phyloP scores from a whole-genome alignment of 2,797 vertebrate genomes.

The Manis pentadactyla region DNA sequence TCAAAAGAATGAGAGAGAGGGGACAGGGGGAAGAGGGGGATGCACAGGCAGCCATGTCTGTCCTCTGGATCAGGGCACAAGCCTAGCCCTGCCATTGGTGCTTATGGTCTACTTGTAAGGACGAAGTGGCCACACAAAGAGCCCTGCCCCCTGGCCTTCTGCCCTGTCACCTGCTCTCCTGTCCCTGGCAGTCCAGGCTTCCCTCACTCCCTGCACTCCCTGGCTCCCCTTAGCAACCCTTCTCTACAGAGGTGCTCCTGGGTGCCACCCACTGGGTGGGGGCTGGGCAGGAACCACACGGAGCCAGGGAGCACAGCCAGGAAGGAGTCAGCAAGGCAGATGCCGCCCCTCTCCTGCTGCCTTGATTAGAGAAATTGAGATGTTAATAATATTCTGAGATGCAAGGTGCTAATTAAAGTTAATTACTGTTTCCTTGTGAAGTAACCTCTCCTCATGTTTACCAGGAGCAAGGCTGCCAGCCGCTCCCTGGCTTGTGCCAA shows the following conservation, averaged over 20 bases:
- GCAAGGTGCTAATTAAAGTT: conserved; percentile 86
- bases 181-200: background rate
- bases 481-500: conserved; percentile 79
- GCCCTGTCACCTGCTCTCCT: background rate
- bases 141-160: background rate
- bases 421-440: conserved; percentile 85
- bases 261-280: conserved; percentile 45
- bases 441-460: conserved; percentile 84
- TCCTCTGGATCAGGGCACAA: background rate
- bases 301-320: conserved; percentile 67
- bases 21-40: background rate
- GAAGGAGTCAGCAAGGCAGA: conserved; percentile 78
- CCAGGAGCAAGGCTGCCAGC: conserved; percentile 81
- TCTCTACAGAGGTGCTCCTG: conserved; percentile 38
- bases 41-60: background rate
- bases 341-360: conserved; percentile 81
- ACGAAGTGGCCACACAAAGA: background rate
- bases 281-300: conserved; percentile 51
- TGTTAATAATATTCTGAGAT: conserved; percentile 85
- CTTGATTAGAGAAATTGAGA: conserved; percentile 86
- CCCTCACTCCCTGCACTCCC: background rate
- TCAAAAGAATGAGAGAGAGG: background rate
- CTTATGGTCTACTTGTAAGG: background rate
- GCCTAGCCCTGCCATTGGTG: background rate
- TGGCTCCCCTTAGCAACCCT: conserved; percentile 44